Percentiles rank a stretch among this genome's conserved stretches.
These are phyloP conservation scores for Tamandua tetradactyla DNA, from an alignment of 2,797 vertebrate genomes.

Conservation along the genomic window DNA sequence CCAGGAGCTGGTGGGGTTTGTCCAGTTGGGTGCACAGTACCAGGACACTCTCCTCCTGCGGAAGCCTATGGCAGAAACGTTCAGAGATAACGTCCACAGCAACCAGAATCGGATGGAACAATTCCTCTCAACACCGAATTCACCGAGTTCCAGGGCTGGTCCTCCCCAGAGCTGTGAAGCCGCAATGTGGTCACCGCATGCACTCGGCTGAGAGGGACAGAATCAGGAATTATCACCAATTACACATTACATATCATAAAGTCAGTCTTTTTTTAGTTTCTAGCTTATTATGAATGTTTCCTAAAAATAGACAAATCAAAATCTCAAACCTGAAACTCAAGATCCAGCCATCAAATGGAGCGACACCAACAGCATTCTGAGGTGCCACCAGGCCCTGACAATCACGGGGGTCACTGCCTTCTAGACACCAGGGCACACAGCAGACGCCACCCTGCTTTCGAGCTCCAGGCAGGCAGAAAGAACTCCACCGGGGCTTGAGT, in stretches of 20 bases:
- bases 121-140: neutral
- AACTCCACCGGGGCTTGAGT: neutral
- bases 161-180: neutral
- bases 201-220: neutral
- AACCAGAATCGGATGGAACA: neutral
- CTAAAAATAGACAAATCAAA: neutral
- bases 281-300: neutral
- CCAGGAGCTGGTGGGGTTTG: neutral
- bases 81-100: neutral
- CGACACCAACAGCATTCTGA: neutral
- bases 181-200: neutral
- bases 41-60: neutral
- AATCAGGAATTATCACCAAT: neutral
- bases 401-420: neutral
- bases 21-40: neutral
- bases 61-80: neutral
- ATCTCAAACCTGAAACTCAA: slow-evolving; percentile 6
- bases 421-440: neutral
- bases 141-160: neutral
- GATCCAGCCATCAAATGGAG: neutral
- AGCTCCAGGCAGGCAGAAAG: neutral
- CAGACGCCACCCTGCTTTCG: neutral
- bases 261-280: neutral
- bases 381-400: neutral
- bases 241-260: neutral